Conservation (phyloP, 2,888 invertebrate genomes). For the Cyaniris semiargus region DNA sequence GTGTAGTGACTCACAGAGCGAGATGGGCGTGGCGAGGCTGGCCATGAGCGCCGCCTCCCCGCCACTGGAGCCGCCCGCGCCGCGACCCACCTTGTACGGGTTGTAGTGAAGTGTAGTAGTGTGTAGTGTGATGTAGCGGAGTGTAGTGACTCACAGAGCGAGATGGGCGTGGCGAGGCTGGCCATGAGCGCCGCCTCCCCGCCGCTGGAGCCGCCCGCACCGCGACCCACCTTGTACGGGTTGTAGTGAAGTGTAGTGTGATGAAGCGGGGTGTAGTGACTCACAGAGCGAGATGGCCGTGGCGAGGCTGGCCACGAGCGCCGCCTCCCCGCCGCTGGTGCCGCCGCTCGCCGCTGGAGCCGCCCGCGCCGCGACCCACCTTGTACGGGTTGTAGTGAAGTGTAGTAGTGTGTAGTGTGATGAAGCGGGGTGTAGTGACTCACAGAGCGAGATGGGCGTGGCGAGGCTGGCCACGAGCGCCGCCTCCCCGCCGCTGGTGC, state of each 20-base stretch:
- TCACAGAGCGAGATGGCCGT: no score
- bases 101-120: slow-evolving; percentile 72
- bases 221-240: slow-evolving; percentile 92
- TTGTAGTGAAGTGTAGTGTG: slow-evolving; percentile 69
- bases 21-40: slow-evolving; percentile 89
- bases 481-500: slow-evolving; percentile 93
- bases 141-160: slow-evolving; percentile 82
- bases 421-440: slow-evolving; percentile 41
- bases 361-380: no score
- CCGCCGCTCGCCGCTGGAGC: no score
- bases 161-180: slow-evolving; percentile 89
- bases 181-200: slow-evolving; percentile 90
- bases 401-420: not conserved
- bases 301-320: no score
- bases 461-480: slow-evolving; percentile 89
- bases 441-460: slow-evolving; percentile 90
- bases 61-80: slow-evolving; percentile 96
- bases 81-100: slow-evolving; percentile 92
- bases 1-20: slow-evolving; percentile 82
- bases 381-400: no score
- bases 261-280: no score
- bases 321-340: no score
- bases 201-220: slow-evolving; percentile 96
- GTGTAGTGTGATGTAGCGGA: not conserved
- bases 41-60: slow-evolving; percentile 90